Evolutionary conservation across 2,797 vertebrate genomes (phyloP), one percentile per base, ranked within the genome.

Genomic region (Strix occidentalis): DNA sequence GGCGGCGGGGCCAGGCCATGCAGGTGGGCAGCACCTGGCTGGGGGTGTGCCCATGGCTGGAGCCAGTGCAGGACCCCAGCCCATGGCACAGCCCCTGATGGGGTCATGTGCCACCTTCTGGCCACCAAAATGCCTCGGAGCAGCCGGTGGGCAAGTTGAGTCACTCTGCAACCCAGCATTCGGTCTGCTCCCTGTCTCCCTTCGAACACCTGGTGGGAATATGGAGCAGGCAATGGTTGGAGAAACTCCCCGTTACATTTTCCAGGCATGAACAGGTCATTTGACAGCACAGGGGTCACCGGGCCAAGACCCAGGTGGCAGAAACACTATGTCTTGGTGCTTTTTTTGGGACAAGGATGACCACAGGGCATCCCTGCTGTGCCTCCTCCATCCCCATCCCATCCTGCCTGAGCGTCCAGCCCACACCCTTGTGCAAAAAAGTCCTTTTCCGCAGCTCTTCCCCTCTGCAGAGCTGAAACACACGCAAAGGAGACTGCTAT

Each of bases 401-500:
- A 58, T 16, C 64, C 57, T n/a, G 41, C n/a, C 26, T 23, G 6
- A 0, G 0, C 74, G 23, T n/a, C 75, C 70, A 76, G 33, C 48
- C 77, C 5, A 1, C 46, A n/a, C 46, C 31, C 76, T 54, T 6
- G 10, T 26, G 18, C 31, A 54, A 56, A 72, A 11, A 58, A 11
- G 10, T 11, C 48, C 64, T 46, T 84, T 69, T n/a, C 57, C 14
- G 5, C 41, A 33, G n/a, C 69, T 75, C 33, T 37, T 63, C 68
- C 65, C 65, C 41, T 90, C 80, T 24, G 51, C 69, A 84, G 57
- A 78, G 80, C 71, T 81, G 89, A 89, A 70, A 79, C 4, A 2
- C 54, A 43, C 16, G 13, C 76, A 79, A 88, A 96, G 89, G 78
- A 98, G 95, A 80, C 83, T 82, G 89, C 96, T 93, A 68, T 90